Percentiles rank a stretch among this genome's conserved stretches.
Conservation (phyloP, 2,113 vertebrate genomes). For the Poeciliopsis prolifica region DNA sequence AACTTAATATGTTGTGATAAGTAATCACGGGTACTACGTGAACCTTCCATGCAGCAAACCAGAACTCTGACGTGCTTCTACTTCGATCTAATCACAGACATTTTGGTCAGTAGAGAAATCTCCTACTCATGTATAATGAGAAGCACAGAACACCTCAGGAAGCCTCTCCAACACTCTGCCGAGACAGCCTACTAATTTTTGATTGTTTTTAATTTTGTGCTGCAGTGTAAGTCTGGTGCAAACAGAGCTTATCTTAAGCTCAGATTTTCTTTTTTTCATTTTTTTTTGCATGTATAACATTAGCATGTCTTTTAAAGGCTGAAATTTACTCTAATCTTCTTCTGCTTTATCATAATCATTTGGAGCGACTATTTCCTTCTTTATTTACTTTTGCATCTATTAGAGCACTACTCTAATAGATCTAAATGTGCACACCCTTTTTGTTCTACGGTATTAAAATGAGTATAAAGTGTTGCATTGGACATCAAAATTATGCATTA, state of each 20-base stretch:
- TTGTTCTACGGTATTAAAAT: slow-evolving; percentile 16
- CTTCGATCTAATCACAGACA: not conserved
- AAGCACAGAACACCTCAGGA: not conserved
- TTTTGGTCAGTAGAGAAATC: not conserved
- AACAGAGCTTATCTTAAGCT: not conserved
- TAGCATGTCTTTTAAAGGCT: not conserved
- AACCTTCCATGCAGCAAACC: not conserved
- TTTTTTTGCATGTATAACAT: not conserved
- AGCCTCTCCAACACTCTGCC: not conserved
- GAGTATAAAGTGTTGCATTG: slow-evolving; percentile 5
- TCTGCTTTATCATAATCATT: not conserved
- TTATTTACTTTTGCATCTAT: not conserved
- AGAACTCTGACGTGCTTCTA: not conserved
- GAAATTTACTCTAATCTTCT: not conserved
- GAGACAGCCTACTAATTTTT: not conserved
- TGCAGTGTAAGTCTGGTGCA: not conserved
- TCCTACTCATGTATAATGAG: not conserved
- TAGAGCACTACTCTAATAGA: not conserved
- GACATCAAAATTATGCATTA: slow-evolving; percentile 1
- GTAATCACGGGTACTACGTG: not conserved
- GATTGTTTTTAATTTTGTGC: not conserved
- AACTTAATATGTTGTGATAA: not conserved
- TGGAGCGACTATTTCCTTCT: not conserved
- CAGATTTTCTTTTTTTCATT: not conserved
- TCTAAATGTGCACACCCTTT: slow-evolving; percentile 8